A percentile compares a stretch with the other conserved stretches of the same genome.
Evolutionary conservation across 2,888 invertebrate species (phyloP).

Genomic region (Schrankia costaestrigalis): DNA sequence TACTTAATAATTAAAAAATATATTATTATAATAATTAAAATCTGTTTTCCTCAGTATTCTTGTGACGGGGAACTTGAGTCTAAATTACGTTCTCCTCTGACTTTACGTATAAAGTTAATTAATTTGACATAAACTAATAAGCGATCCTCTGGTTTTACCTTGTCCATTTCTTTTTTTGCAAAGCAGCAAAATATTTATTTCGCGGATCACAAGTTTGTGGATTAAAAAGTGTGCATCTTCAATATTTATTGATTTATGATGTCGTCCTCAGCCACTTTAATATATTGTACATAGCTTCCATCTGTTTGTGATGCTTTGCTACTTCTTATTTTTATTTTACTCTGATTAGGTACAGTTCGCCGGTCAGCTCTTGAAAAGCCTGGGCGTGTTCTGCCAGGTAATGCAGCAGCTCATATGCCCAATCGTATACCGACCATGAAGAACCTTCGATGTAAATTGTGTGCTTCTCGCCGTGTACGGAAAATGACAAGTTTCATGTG

Average conservation of each 20-base stretch:
- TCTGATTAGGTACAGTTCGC: neutral
- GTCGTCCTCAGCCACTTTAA: neutral
- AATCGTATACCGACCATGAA: constrained; percentile 1
- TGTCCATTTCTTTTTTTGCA: constrained; percentile 3
- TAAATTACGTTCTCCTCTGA: constrained; percentile 1
- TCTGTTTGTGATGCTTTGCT: neutral
- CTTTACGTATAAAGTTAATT: constrained; percentile 1
- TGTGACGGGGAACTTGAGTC: constrained; percentile 3
- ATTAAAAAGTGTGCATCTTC: neutral
- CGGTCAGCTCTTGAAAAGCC: neutral
- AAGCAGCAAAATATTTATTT: no score
- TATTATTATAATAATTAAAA: no score
- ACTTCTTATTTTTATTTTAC: neutral
- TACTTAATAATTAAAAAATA: neutral
- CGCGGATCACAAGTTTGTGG: neutral
- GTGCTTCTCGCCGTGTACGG: constrained; percentile 2
- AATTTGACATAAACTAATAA: constrained; percentile 2
- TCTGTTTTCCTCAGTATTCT: constrained; percentile 1
- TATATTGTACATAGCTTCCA: neutral
- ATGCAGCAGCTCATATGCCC: constrained; percentile 4
- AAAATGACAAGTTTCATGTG: no score
- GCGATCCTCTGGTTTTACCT: constrained; percentile 9
- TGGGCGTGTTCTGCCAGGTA: constrained; percentile 1
- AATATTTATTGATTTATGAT: neutral
- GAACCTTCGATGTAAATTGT: constrained; percentile 2